These are phyloP conservation scores for Thereva unica DNA, from an alignment of 2,888 invertebrate species.

Conservation along the genomic window DNA sequence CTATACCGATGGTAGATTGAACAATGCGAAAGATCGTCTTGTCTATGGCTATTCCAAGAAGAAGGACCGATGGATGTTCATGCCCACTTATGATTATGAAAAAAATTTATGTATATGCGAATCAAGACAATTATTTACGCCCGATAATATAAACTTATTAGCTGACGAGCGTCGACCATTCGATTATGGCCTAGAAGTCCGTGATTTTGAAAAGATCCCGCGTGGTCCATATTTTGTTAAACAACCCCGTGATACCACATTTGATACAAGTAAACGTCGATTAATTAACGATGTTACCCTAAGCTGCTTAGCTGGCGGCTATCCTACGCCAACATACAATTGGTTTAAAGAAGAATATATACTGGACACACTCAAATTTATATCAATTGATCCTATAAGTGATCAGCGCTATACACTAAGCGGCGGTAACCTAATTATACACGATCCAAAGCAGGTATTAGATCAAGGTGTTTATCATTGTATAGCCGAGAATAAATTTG, in stretches of 20 bases:
- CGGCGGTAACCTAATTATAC: slow-evolving; percentile 89
- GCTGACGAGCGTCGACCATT: slow-evolving; percentile 79
- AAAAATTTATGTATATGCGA: slow-evolving; percentile 85
- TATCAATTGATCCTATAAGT: slow-evolving; percentile 74
- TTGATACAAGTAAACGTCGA: slow-evolving; percentile 75
- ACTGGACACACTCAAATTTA: slow-evolving; percentile 73
- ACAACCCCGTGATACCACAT: slow-evolving; percentile 81
- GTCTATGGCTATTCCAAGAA: slow-evolving; percentile 76
- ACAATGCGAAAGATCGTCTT: slow-evolving; percentile 70
- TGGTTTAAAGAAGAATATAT: slow-evolving; percentile 90
- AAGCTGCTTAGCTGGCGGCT: slow-evolving; percentile 83
- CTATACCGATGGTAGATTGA: slow-evolving; percentile 49
- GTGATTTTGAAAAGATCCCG: slow-evolving; percentile 79
- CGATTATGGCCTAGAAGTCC: slow-evolving; percentile 83
- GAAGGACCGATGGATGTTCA: slow-evolving; percentile 82
- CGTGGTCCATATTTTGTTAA: slow-evolving; percentile 86
- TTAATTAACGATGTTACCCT: slow-evolving; percentile 75
- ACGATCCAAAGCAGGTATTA: slow-evolving; percentile 75
- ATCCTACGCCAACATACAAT: slow-evolving; percentile 84
- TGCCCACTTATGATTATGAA: slow-evolving; percentile 77
- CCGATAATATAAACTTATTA: slow-evolving; percentile 71
- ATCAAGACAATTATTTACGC: slow-evolving; percentile 54
- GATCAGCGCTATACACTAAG: slow-evolving; percentile 82
- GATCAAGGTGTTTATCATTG: slow-evolving; percentile 93
- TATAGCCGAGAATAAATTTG: slow-evolving; percentile 86